Conservation (phyloP, 2,113 vertebrate genomes). For the Picathartes gymnocephalus region DNA sequence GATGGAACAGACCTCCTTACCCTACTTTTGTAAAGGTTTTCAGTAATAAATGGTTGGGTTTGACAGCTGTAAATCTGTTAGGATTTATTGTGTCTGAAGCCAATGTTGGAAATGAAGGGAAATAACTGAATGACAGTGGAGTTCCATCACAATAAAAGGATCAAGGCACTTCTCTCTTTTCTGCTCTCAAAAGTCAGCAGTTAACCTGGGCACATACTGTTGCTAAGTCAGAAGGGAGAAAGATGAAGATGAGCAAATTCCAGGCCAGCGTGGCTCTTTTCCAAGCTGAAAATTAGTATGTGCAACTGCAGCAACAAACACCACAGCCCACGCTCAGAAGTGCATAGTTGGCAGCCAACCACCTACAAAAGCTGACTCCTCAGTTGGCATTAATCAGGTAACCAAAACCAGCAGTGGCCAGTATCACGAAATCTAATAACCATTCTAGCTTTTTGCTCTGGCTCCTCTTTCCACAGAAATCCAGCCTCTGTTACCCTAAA, state of each 20-base stretch:
- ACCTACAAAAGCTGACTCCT: slow-evolving; percentile 29
- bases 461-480: slow-evolving; percentile 4
- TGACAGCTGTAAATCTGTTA: neutral
- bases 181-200: neutral
- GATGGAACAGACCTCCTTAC: neutral
- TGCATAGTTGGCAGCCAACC: slow-evolving; percentile 35
- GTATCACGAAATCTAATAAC: neutral
- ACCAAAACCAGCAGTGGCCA: slow-evolving; percentile 23
- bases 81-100: neutral
- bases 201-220: neutral
- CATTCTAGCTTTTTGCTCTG: neutral
- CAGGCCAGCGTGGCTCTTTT: neutral
- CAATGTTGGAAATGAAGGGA: neutral
- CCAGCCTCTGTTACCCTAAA: neutral
- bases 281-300: slow-evolving; percentile 43
- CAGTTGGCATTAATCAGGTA: slow-evolving; percentile 42
- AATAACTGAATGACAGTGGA: neutral
- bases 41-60: neutral
- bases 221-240: neutral
- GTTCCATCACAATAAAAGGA: neutral
- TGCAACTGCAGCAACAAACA: slow-evolving; percentile 42
- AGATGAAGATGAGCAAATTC: neutral
- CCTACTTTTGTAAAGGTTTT: neutral
- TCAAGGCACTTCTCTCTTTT: neutral
- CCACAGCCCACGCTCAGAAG: slow-evolving; percentile 20